Conservation (phyloP, 2,113 vertebrate genomes). For the Percopsis transmontana region DNA sequence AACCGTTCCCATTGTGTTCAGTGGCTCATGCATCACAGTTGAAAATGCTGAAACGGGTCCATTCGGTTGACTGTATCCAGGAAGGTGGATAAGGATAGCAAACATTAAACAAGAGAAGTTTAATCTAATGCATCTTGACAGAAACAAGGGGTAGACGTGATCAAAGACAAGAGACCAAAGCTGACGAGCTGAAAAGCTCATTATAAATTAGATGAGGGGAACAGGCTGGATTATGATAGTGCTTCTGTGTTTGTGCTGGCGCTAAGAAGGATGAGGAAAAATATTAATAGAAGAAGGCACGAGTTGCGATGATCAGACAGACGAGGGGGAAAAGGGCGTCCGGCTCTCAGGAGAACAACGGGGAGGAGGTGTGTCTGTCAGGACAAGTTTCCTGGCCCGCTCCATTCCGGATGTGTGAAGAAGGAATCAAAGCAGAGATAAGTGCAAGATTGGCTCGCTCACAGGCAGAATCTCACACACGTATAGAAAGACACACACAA, state of each 20-base stretch:
- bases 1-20: conserved; percentile 22
- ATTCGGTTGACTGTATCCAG: neutral
- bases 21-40: conserved; percentile 4
- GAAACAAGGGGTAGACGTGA: neutral
- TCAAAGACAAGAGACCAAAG: neutral
- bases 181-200: neutral
- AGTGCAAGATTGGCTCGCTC: neutral
- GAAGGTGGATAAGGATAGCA: neutral
- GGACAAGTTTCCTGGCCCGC: neutral
- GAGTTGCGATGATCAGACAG: no score
- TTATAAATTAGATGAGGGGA: neutral
- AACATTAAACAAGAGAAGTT: neutral
- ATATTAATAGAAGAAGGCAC: neutral
- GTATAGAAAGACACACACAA: neutral
- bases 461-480: neutral
- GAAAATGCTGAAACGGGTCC: conserved; percentile 25
- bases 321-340: neutral
- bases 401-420: conserved; percentile 33
- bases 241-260: neutral
- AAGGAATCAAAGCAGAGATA: conserved; percentile 9
- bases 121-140: neutral
- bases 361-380: neutral
- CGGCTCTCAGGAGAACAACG: neutral
- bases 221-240: neutral
- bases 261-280: neutral